A percentile compares a stretch with the other conserved stretches of the same genome.
phyloP scores from a whole-genome alignment of 2,888 invertebrate species.

The Lysandra bellargus region DNA sequence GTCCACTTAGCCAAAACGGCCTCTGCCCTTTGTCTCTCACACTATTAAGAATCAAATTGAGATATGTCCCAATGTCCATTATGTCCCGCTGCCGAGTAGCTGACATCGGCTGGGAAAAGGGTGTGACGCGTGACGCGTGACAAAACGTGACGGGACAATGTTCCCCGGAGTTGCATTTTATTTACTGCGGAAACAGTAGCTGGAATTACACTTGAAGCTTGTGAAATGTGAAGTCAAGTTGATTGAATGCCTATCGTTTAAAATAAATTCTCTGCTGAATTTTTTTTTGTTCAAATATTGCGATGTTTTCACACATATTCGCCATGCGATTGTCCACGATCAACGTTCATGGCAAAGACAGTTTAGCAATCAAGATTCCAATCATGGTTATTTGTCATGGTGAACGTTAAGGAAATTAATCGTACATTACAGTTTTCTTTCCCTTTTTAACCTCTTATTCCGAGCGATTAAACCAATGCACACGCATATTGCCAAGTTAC shows the following conservation, averaged over 20 bases:
- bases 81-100: neutral
- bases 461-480: neutral
- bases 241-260: neutral
- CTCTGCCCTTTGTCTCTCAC: neutral
- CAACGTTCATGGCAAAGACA: too few relatives aligned
- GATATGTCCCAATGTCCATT: neutral
- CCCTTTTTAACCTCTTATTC: neutral
- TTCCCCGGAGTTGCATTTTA: neutral
- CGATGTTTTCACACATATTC: too few relatives aligned
- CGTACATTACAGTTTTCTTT: too few relatives aligned
- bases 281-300: too few relatives aligned
- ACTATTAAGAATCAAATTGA: neutral
- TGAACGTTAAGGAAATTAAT: too few relatives aligned
- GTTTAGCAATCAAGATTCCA: too few relatives aligned
- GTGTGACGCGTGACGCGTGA: neutral
- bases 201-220: neutral
- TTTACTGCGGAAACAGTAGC: neutral
- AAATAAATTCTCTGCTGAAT: too few relatives aligned
- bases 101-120: neutral
- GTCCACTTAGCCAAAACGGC: neutral
- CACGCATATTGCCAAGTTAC: neutral
- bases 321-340: too few relatives aligned
- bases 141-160: neutral
- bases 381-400: too few relatives aligned
- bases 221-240: neutral